phyloP scores from a whole-genome alignment of 1,140 invertebrate genomes.

The Zaprionus kolodkinae region DNA sequence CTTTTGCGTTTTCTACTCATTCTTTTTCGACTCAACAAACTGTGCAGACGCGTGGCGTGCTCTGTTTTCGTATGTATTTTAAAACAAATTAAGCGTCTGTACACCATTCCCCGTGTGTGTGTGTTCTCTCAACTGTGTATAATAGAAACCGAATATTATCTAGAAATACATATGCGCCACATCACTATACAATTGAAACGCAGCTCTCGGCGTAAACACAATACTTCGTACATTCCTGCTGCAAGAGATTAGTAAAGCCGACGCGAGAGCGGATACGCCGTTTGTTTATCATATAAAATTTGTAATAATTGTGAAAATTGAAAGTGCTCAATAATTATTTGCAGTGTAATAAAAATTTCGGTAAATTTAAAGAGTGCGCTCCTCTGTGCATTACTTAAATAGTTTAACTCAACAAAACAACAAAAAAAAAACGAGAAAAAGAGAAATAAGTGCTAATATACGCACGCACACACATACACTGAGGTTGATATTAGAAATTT shows the following conservation, averaged over 20 bases:
- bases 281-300: conserved; percentile 30
- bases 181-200: conserved; percentile 2
- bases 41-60: conserved; percentile 51
- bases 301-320: conserved; percentile 21
- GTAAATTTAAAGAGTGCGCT: conserved; percentile 26
- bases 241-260: conserved; percentile 12
- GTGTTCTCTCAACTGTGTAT: conserved; percentile 2
- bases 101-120: conserved; percentile 11
- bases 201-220: neutral
- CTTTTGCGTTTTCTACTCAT: conserved; percentile 28
- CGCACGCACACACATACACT: conserved; percentile 15
- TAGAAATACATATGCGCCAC: conserved; percentile 3
- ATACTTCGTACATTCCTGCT: neutral
- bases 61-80: conserved; percentile 53
- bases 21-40: conserved; percentile 51
- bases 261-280: conserved; percentile 11
- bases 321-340: conserved; percentile 34
- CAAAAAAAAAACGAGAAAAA: conserved; percentile 5
- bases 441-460: conserved; percentile 45
- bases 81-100: conserved; percentile 31
- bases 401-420: conserved; percentile 28
- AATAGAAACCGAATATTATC: conserved; percentile 10
- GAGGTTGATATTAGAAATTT: conserved; percentile 22
- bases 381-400: conserved; percentile 50
- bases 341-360: conserved; percentile 22